Conservation (phyloP, 2,113 vertebrate species). For the Uria aalge region DNA sequence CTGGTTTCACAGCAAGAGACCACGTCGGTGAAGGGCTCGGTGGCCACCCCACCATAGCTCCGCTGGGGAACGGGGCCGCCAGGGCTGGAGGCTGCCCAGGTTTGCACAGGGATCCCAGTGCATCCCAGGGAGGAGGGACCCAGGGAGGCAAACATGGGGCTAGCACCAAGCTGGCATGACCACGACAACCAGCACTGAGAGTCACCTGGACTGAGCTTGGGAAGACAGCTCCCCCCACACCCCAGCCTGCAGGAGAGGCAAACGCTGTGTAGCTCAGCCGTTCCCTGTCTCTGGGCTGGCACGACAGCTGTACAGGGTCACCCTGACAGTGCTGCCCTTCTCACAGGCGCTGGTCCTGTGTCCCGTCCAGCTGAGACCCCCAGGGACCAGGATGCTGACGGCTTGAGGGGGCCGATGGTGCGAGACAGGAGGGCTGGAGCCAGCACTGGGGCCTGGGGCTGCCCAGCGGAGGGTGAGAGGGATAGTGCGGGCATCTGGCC, state of each 20-base stretch:
- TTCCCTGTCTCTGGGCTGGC: not conserved
- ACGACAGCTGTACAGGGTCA: not conserved
- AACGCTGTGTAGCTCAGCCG: rapidly evolving
- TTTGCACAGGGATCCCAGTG: not conserved
- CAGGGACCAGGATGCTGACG: not conserved
- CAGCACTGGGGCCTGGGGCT: rapidly evolving
- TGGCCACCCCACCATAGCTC: not conserved
- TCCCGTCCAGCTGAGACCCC: not conserved
- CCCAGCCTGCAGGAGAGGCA: not conserved
- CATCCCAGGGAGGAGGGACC: not conserved
- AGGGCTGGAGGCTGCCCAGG: not conserved
- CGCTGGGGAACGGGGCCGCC: rapidly evolving
- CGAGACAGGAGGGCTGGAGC: rapidly evolving
- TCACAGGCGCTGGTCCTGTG: not conserved
- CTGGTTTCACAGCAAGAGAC: not conserved
- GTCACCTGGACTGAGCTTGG: not conserved
- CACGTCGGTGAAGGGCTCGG: rapidly evolving
- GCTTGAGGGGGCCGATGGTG: not conserved
- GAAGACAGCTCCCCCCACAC: not conserved
- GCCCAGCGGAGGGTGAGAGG: rapidly evolving
- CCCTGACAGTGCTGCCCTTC: not conserved
- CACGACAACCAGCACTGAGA: not conserved
- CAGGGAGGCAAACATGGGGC: not conserved
- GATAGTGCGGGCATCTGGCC: rapidly evolving
- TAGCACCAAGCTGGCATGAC: not conserved